Evolutionary conservation across 2,888 invertebrate species (phyloP).

Genomic region (Lathronympha strigana): DNA sequence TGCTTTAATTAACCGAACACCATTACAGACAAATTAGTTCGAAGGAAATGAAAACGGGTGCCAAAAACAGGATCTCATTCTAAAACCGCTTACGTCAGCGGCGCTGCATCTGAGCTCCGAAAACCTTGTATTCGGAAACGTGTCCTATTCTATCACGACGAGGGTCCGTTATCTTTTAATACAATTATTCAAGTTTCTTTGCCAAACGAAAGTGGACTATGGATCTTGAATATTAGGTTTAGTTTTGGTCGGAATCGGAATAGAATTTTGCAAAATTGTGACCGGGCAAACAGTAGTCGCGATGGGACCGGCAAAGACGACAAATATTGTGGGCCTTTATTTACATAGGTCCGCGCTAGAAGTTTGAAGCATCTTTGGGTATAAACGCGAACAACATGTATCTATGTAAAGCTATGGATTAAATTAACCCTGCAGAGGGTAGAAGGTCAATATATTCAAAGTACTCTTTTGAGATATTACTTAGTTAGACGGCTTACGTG

Average conservation of each 20-base stretch:
- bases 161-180: slow-evolving; percentile 67
- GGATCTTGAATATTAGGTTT: slow-evolving; percentile 50
- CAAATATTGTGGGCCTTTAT: slow-evolving; percentile 80
- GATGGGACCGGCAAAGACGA: slow-evolving; percentile 75
- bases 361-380: slow-evolving; percentile 74
- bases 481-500: too few relatives aligned
- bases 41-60: slow-evolving; percentile 59
- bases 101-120: slow-evolving; percentile 60
- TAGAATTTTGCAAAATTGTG: slow-evolving; percentile 61
- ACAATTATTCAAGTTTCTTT: slow-evolving; percentile 55
- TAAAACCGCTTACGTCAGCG: slow-evolving; percentile 72
- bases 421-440: background rate
- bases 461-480: too few relatives aligned
- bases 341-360: slow-evolving; percentile 79
- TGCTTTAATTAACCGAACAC: slow-evolving; percentile 9
- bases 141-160: slow-evolving; percentile 54
- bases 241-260: slow-evolving; percentile 41
- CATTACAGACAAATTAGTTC: slow-evolving; percentile 32
- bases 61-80: slow-evolving; percentile 71
- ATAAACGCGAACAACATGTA: slow-evolving; percentile 11
- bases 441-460: background rate
- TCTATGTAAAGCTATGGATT: slow-evolving; percentile 4
- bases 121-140: slow-evolving; percentile 57
- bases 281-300: slow-evolving; percentile 67
- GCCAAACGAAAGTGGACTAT: slow-evolving; percentile 43